Base-by-base conservation (phyloP, 2,113 vertebrate species). In the Takifugu bimaculatus region DNA sequence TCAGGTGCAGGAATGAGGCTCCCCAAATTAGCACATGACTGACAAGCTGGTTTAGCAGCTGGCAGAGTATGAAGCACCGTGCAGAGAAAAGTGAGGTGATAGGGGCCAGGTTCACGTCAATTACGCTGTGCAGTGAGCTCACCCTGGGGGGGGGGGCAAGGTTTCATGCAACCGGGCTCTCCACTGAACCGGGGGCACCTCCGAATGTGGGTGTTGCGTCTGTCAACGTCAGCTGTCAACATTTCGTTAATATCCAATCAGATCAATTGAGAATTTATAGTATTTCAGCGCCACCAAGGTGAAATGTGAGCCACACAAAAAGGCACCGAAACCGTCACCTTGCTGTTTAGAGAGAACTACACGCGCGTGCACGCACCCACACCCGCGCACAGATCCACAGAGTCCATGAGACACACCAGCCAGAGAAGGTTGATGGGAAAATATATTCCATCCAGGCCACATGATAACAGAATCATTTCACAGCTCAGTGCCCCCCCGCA, bases 401-500 rank as follows among this genome's bases (percentile, higher is more conserved):
- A 63, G 62, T 67, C 65, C 69, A 72, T 74, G 68, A 84, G 65
- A 42, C 70, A 61, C 79, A 86, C 76, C 81, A 81, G 84, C 80
- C 73, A 73, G 52, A 58, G 71, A 72, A n/a, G 66, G 56, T 79
- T 90, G 85, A 92, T 91, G 82, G 90, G 89, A 88, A 93, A 93
- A 94, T 93, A 91, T 89, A 93, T 93, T 92, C 89, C 70, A 88
- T 88, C 89, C 92, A 92, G 91, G 91, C 91, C 89, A 95, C 93
- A 93, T 88, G 91, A 92, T 96, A 94, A 93, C 92, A 92, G 93
- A 95, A 93, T 93, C 92, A 94, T 96, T 96, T 96, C 93, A 95
- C 90, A 75, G 83, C 75, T 43, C 74, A 74, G 25, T 78, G 82
- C 65, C 57, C 73, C 59, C 32, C 68, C 6, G 48, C 77, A 73